These are phyloP conservation scores for Paraescarpia echinospica DNA, from an alignment of 1,140 invertebrate genomes.

Conservation along the genomic window DNA sequence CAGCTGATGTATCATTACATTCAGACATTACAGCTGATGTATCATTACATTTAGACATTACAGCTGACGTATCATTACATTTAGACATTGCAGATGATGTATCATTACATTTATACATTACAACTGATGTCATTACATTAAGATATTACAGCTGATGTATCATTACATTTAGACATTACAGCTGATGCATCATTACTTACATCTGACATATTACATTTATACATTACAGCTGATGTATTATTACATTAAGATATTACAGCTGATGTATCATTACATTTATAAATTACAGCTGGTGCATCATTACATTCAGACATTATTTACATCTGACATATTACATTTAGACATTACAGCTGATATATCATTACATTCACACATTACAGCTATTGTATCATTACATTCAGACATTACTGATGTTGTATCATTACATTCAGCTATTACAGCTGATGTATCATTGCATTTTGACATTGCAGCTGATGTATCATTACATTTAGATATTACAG, in stretches of 20 bases:
- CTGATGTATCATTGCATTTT: no score
- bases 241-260: background rate
- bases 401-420: background rate
- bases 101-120: background rate
- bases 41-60: background rate
- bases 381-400: background rate
- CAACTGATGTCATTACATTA: no score
- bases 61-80: background rate
- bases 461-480: background rate
- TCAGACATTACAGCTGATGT: background rate
- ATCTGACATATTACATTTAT: no score
- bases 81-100: background rate
- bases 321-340: background rate
- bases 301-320: background rate
- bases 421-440: background rate
- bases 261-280: background rate
- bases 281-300: background rate
- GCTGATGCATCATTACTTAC: background rate
- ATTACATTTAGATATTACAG: background rate
- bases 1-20: background rate
- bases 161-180: background rate
- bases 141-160: background rate
- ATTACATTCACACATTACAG: background rate
- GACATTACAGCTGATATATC: background rate
- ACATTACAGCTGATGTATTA: background rate